Percentiles rank a stretch among this genome's conserved stretches.
phyloP scores from a whole-genome alignment of 1,140 invertebrate genomes.

The Gonatopus flavifemur region DNA sequence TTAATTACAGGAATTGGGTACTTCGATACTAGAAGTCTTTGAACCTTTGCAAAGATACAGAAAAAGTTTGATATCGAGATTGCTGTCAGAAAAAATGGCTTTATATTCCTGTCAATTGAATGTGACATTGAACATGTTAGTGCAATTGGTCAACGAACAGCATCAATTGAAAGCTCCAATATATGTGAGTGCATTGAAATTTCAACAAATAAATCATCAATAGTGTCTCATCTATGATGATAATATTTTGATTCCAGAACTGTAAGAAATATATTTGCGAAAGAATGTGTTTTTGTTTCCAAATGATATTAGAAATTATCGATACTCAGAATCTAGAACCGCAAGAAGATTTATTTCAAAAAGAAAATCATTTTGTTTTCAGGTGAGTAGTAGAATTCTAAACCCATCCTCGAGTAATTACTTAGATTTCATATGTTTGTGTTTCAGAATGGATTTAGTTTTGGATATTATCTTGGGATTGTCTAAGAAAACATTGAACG shows the following conservation, averaged over 20 bases:
- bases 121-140: slow-evolving; percentile 42
- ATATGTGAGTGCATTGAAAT: slow-evolving; percentile 39
- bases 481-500: slow-evolving; percentile 22
- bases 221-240: background rate
- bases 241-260: slow-evolving; percentile 29
- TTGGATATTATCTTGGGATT: slow-evolving; percentile 47
- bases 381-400: slow-evolving; percentile 33
- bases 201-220: background rate
- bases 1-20: slow-evolving; percentile 45
- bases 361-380: slow-evolving; percentile 51
- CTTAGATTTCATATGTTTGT: slow-evolving; percentile 1
- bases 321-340: slow-evolving; percentile 36
- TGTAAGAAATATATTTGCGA: slow-evolving; percentile 52
- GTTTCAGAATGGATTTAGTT: slow-evolving; percentile 48
- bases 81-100: slow-evolving; percentile 40
- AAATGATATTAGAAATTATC: slow-evolving; percentile 45
- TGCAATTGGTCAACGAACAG: slow-evolving; percentile 46
- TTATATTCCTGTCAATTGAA: slow-evolving; percentile 48
- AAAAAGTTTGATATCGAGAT: slow-evolving; percentile 40
- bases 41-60: slow-evolving; percentile 42
- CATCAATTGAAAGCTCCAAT: slow-evolving; percentile 43
- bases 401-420: background rate
- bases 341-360: slow-evolving; percentile 43
- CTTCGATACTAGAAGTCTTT: slow-evolving; percentile 45
- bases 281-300: slow-evolving; percentile 46